phyloP scores from a whole-genome alignment of 1,140 invertebrate species.

The Ceratina australensis region DNA sequence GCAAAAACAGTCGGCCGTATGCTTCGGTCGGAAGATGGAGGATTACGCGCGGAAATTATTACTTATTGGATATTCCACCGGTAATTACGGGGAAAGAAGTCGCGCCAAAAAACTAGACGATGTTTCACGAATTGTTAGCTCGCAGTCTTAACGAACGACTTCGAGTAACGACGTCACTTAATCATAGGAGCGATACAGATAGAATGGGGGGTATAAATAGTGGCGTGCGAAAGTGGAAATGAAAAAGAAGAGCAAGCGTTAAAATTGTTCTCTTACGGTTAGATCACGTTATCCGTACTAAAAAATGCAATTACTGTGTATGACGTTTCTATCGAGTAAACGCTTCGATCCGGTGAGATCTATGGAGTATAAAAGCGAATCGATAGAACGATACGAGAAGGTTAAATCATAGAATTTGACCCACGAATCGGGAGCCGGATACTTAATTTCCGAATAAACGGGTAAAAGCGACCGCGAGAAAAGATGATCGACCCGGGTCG shows the following conservation, averaged over 20 bases:
- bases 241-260: too few species aligned
- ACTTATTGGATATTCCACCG: conserved; percentile 33
- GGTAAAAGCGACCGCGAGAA: background rate
- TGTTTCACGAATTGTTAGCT: background rate
- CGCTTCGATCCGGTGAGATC: background rate
- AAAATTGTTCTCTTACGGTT: too few species aligned
- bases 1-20: conserved; percentile 26
- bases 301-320: too few species aligned
- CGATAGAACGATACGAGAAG: background rate
- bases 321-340: too few species aligned
- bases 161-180: too few species aligned
- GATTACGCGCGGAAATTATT: conserved; percentile 44
- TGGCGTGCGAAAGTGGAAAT: too few species aligned
- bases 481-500: background rate
- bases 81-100: conserved; percentile 11
- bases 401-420: conserved; percentile 26
- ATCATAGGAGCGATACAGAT: background rate
- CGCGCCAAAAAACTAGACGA: background rate
- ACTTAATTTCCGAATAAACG: conserved; percentile 28
- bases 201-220: background rate
- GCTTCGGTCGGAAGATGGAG: conserved; percentile 5
- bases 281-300: too few species aligned
- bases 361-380: background rate
- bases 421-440: conserved; percentile 28
- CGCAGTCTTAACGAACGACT: background rate